Conservation (phyloP, 2,797 vertebrate genomes). For the Rhadinocentrus ornatus region DNA sequence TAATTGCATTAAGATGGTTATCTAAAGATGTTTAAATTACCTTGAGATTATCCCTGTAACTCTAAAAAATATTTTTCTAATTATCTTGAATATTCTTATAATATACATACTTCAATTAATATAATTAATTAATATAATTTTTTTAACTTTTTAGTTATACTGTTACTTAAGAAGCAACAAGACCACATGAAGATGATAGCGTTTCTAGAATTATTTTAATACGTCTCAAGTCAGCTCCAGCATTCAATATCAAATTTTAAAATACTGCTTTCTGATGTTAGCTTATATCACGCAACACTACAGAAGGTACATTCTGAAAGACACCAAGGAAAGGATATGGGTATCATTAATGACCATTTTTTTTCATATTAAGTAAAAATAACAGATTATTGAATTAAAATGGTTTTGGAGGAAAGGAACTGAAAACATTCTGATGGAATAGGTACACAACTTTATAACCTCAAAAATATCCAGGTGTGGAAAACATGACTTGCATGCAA, state of each 20-base stretch:
- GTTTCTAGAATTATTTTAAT: too few species aligned
- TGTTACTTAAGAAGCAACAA: background rate
- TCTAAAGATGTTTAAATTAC: background rate
- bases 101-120: background rate
- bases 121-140: background rate
- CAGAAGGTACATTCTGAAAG: too few species aligned
- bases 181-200: too few species aligned
- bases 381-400: background rate
- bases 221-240: too few species aligned
- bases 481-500: conserved; percentile 34
- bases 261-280: too few species aligned
- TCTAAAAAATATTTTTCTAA: background rate
- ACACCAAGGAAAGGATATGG: too few species aligned
- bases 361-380: too few species aligned
- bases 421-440: conserved; percentile 30
- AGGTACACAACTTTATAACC: conserved; percentile 21
- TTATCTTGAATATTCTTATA: background rate
- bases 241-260: too few species aligned
- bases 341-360: too few species aligned
- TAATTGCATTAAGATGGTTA: too few species aligned
- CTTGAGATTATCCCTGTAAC: background rate
- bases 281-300: too few species aligned
- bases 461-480: conserved; percentile 47
- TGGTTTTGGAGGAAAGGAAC: background rate
- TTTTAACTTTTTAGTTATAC: background rate